Conservation (phyloP, 2,797 vertebrate genomes). For the Columba guinea region DNA sequence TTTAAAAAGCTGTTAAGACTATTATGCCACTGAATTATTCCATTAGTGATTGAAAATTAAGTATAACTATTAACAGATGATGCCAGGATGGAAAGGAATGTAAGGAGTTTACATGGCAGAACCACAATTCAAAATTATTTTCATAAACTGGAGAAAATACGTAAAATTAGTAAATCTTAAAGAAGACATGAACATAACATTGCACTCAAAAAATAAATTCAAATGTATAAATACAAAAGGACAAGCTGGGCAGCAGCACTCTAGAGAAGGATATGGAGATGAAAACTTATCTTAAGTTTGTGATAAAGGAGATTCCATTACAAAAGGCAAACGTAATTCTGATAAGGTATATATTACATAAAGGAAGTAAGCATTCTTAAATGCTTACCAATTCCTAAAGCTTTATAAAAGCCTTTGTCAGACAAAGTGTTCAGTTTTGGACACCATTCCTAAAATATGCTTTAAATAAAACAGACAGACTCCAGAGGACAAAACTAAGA, state of each 20-base stretch:
- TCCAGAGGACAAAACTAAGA: neutral
- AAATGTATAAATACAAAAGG: neutral
- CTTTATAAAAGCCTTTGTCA: neutral
- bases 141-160: neutral
- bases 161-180: neutral
- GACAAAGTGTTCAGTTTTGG: neutral
- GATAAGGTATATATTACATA: neutral
- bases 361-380: neutral
- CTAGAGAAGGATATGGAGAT: neutral
- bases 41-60: neutral
- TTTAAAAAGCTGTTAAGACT: slow-evolving; percentile 14
- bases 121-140: neutral
- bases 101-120: neutral
- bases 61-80: neutral
- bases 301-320: neutral
- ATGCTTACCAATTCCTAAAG: neutral
- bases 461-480: neutral
- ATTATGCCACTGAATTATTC: neutral
- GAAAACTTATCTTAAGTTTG: neutral
- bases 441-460: neutral
- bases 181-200: neutral
- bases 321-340: neutral
- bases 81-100: neutral
- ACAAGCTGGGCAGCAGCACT: neutral
- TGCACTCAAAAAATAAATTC: neutral